Base-by-base conservation (phyloP, 2,113 vertebrate species). In the Anoplopoma fimbria region DNA sequence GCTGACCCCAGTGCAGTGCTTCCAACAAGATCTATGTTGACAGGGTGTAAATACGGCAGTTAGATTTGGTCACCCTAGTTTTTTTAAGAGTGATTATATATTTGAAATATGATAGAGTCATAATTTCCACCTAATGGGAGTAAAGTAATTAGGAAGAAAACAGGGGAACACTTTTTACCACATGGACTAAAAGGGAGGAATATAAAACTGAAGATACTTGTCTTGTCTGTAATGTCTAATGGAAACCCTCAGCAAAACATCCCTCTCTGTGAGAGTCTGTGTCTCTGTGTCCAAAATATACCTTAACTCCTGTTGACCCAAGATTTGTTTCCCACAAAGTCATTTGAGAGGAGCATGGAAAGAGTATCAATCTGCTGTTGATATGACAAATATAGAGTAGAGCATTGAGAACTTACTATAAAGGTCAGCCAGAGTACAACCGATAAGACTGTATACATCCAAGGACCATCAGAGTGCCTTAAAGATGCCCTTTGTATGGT, bases 301-400 rank as follows among this genome's bases (percentile, higher is more conserved):
- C 79, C 92, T 88, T 81, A 81, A 84, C 86, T 86, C 68, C 79
- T 25, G 75, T 47, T 82, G 86, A 84, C 91, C 77, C 77, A 81
- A 58, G 73, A 87, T 88, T 82, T 91, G 84, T 88, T 94, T 94
- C 90, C 90, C 90, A 93, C 89, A 91, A 90, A 93, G 92, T 90
- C 84, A 94, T 92, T 77, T 38, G 92, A 94, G 93, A 93, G 79
- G 81, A 73, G 86, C 87, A 85, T 55, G 89, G 93, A 92, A 91
- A 93, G 83, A 87, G 83, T 91, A 94, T 93, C 89, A 58, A 89
- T 88, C 71, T 78, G 83, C 91, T 89, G 92, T 92, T 93, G 93
- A 93, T 94, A 91, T 91, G 91, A 91, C 93, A 93, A 92, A 94
- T 94, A 95, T 95, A 94, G 92, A 94, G 89, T 36, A 75, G 80